These are phyloP conservation scores for Eristalis pertinax DNA, from an alignment of 2,888 invertebrate species.

Conservation along the genomic window DNA sequence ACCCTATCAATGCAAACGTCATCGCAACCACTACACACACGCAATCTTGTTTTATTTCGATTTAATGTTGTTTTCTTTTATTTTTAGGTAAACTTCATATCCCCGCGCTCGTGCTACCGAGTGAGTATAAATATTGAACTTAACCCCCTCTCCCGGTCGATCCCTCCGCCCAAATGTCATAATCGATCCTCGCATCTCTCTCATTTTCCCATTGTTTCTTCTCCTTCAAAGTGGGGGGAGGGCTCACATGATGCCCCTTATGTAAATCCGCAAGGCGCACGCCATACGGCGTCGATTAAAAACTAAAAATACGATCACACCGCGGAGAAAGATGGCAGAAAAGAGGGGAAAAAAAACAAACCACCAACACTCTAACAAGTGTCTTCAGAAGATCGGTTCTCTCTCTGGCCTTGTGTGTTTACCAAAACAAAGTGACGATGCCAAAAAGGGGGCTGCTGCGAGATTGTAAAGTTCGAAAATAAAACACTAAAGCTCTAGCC, in stretches of 20 bases:
- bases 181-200: neutral
- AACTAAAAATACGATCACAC: slow-evolving; percentile 30
- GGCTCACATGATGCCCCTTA: slow-evolving; percentile 40
- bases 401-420: slow-evolving; percentile 54
- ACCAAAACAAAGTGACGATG: slow-evolving; percentile 28
- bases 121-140: slow-evolving; percentile 59
- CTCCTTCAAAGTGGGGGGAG: slow-evolving; percentile 10
- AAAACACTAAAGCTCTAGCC: slow-evolving; percentile 2
- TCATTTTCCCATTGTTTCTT: slow-evolving; percentile 13
- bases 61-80: slow-evolving; percentile 36
- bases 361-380: slow-evolving; percentile 24
- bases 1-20: neutral
- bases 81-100: slow-evolving; percentile 71
- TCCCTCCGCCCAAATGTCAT: neutral
- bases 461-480: slow-evolving; percentile 6
- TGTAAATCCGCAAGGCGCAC: neutral
- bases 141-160: neutral
- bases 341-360: slow-evolving; percentile 6
- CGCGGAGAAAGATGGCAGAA: neutral
- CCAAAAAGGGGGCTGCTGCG: neutral
- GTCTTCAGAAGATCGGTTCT: slow-evolving; percentile 13
- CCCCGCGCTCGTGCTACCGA: slow-evolving; percentile 57
- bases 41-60: neutral
- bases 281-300: slow-evolving; percentile 13
- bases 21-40: neutral